Conservation (phyloP, 2,797 vertebrate species). For the Poeciliopsis turneri region DNA sequence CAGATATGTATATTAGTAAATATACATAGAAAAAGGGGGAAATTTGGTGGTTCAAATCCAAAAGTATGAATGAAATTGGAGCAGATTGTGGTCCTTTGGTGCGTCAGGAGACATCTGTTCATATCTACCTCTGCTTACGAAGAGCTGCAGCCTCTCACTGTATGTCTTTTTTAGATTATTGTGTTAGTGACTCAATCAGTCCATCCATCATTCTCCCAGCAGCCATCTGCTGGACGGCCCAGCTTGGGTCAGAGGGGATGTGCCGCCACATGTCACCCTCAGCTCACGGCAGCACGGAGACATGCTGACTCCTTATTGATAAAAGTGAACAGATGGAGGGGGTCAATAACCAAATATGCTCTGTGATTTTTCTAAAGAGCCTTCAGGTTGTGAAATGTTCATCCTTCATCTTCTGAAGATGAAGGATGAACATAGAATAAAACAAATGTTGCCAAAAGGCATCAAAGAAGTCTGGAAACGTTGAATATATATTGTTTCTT, state of each 20-base stretch:
- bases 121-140: not conserved
- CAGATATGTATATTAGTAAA: not conserved
- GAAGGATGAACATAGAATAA: not conserved
- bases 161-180: conserved; percentile 28
- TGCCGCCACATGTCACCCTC: conserved; percentile 64
- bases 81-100: not conserved
- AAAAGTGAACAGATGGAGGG: conserved; percentile 13
- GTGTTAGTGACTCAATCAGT: conserved; percentile 27
- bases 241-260: conserved; percentile 52
- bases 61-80: not conserved
- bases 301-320: conserved; percentile 27
- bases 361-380: not conserved
- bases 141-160: not conserved
- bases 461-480: not conserved
- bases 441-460: not conserved
- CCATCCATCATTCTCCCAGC: conserved; percentile 61
- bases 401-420: not conserved
- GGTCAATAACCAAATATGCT: conserved; percentile 5
- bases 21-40: not conserved
- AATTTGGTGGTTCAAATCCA: not conserved
- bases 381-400: not conserved
- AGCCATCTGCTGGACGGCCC: conserved; percentile 55
- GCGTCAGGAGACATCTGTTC: not conserved
- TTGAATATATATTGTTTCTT: too few relatives aligned
- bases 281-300: conserved; percentile 25